Percentiles rank a stretch among this genome's conserved stretches.
Evolutionary conservation across 2,797 vertebrate genomes (phyloP).

Genomic region (Australoheros facetus): DNA sequence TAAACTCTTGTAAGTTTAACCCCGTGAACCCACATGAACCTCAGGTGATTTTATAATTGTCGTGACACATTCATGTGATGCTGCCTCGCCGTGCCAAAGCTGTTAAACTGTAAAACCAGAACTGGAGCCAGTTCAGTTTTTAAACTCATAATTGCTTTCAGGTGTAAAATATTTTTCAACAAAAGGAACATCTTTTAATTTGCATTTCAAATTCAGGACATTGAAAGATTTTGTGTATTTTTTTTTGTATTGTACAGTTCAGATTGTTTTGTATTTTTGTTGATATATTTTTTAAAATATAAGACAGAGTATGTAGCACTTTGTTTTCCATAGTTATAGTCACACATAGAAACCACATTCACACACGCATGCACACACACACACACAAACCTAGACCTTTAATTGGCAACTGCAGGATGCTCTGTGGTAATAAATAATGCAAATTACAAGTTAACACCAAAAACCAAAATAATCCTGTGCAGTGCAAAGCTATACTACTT

Average conservation of each 20-base stretch:
- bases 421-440: not conserved
- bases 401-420: not conserved
- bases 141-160: not conserved
- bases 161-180: not conserved
- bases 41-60: not conserved
- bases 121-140: not conserved
- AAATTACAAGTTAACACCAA: not conserved
- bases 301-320: not conserved
- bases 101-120: slow-evolving; percentile 39
- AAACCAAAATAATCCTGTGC: not conserved
- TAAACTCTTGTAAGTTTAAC: not conserved
- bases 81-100: slow-evolving; percentile 4
- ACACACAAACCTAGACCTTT: not conserved
- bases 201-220: rapidly evolving
- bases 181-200: not conserved
- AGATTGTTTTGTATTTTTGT: not conserved
- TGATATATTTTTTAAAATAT: not conserved
- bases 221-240: not conserved
- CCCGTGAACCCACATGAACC: slow-evolving; percentile 34
- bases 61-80: slow-evolving; percentile 48
- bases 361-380: not conserved
- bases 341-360: not conserved
- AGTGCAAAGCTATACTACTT: not conserved
- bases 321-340: not conserved
- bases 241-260: not conserved